Percentiles rank a stretch among this genome's conserved stretches.
phyloP scores from a whole-genome alignment of 2,888 invertebrate species.

The Saturnia japonica region DNA sequence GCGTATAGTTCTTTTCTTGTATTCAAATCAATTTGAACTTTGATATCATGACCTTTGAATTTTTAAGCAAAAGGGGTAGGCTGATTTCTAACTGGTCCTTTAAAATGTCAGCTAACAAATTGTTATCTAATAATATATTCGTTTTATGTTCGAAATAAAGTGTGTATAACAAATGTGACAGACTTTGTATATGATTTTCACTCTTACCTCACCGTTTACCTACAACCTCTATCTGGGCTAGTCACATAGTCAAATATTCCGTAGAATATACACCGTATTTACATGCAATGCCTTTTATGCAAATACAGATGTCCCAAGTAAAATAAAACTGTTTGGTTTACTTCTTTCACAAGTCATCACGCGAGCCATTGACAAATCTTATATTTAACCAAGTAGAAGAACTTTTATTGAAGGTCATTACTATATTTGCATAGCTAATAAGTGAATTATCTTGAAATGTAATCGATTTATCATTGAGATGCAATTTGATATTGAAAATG shows the following conservation, averaged over 20 bases:
- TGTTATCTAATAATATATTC: constrained; percentile 29
- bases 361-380: constrained; percentile 35
- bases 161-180: constrained; percentile 29
- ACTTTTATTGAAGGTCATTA: constrained; percentile 36
- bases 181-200: constrained; percentile 37
- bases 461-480: background rate
- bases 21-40: constrained; percentile 43
- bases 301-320: constrained; percentile 15
- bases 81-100: constrained; percentile 26
- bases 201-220: constrained; percentile 53
- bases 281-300: constrained; percentile 8
- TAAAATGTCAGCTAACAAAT: constrained; percentile 23
- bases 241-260: constrained; percentile 40
- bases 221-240: constrained; percentile 46
- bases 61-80: constrained; percentile 21
- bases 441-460: constrained; percentile 28
- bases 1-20: constrained; percentile 24
- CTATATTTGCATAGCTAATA: constrained; percentile 34
- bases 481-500: constrained; percentile 17
- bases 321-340: constrained; percentile 16
- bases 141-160: constrained; percentile 26
- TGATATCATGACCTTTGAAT: constrained; percentile 27
- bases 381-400: constrained; percentile 13
- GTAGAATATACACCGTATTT: constrained; percentile 12
- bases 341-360: constrained; percentile 24